Percentiles rank a stretch among this genome's conserved stretches.
phyloP scores from a whole-genome alignment of 1,140 invertebrate species.

The Geopemphigus sp. region DNA sequence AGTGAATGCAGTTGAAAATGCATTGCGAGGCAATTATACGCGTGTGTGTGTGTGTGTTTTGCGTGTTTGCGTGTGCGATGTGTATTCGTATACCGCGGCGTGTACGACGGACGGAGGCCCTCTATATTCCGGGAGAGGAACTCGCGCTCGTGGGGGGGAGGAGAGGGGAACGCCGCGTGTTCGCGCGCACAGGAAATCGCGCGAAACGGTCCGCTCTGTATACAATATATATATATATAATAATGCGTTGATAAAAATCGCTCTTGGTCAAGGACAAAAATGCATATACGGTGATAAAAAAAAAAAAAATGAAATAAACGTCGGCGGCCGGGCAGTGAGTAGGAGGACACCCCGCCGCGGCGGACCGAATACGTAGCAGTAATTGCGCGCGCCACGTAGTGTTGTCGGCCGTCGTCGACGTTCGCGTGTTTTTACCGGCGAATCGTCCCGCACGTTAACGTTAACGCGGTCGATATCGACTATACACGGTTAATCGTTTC shows the following conservation, averaged over 20 bases:
- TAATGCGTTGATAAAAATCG: constrained; percentile 29
- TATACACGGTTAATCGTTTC: too few species aligned
- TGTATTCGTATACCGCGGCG: neutral
- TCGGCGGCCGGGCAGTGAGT: too few species aligned
- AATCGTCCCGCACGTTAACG: too few species aligned
- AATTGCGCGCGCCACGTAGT: too few species aligned
- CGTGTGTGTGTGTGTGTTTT: neutral
- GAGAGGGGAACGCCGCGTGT: constrained; percentile 1
- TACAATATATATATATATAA: neutral
- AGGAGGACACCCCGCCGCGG: too few species aligned
- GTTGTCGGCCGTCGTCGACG: too few species aligned
- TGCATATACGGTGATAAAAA: neutral
- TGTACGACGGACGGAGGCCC: too few species aligned
- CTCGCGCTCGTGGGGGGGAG: neutral
- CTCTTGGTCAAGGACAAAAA: constrained; percentile 42
- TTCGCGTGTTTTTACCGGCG: too few species aligned
- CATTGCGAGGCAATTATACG: constrained; percentile 37
- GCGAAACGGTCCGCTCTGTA: constrained; percentile 21
- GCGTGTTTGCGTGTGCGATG: constrained; percentile 10
- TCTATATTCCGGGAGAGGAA: too few species aligned
- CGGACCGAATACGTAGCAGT: too few species aligned
- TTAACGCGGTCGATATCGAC: too few species aligned
- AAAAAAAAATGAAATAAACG: too few species aligned
- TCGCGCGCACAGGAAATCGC: constrained; percentile 6
- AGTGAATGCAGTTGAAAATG: constrained; percentile 43